Evolutionary conservation across 1,140 invertebrate species (phyloP).

Genomic region (Dermatophagoides farinae): DNA sequence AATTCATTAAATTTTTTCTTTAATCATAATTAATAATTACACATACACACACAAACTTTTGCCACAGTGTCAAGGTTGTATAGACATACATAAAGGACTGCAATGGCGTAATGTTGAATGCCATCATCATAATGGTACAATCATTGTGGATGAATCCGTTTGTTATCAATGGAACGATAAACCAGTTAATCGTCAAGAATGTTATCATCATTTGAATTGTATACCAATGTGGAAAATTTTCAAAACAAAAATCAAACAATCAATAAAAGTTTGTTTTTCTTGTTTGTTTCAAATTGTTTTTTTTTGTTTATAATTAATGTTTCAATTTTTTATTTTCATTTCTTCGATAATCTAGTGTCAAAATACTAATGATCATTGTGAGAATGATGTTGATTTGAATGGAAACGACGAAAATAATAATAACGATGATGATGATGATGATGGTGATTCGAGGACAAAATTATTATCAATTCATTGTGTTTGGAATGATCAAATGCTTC

Average conservation of each 20-base stretch:
- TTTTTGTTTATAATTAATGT: too few species aligned
- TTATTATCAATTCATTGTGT: too few species aligned
- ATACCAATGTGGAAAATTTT: slow-evolving; percentile 30
- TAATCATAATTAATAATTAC: neutral
- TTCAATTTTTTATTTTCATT: too few species aligned
- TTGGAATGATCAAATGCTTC: too few species aligned
- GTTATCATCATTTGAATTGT: slow-evolving; percentile 54
- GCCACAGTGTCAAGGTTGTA: slow-evolving; percentile 34
- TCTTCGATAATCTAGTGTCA: too few species aligned
- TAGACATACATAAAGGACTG: slow-evolving; percentile 42
- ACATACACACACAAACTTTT: too few species aligned
- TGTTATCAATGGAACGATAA: slow-evolving; percentile 27
- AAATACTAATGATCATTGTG: too few species aligned
- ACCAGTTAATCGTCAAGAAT: slow-evolving; percentile 48
- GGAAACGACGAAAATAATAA: too few species aligned
- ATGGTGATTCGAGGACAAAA: too few species aligned
- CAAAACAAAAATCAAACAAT: neutral
- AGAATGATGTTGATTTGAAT: too few species aligned
- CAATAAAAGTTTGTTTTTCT: neutral
- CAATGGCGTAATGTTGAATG: slow-evolving; percentile 19
- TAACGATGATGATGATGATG: too few species aligned
- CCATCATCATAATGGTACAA: slow-evolving; percentile 31
- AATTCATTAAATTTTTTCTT: neutral
- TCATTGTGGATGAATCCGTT: slow-evolving; percentile 34
- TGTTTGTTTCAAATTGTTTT: too few species aligned